Base-by-base conservation (phyloP, 2,797 vertebrate species). In the Philypnodon macrostomus region DNA sequence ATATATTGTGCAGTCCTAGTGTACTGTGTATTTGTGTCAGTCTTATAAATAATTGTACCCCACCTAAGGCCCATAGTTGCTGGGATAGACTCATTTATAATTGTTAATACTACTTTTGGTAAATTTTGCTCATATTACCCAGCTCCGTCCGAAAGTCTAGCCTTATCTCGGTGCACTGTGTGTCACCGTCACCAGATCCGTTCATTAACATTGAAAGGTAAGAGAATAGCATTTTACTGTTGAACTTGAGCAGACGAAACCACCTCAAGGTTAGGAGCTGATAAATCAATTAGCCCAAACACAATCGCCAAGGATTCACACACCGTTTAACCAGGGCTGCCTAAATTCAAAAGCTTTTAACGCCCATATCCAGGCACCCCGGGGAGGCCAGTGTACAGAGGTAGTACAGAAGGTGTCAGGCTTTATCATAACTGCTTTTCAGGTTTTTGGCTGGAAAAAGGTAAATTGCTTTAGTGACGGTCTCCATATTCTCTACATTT, bases 331-430 rank as follows among this genome's bases (percentile, higher is more conserved):
- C 52, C 39, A 47, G 62, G 73, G 33, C 8, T 10, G 3, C 1
- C 45, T 33, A 7, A 51, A 69, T 67, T 80, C 53, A 82, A 75
- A 74, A 47, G 40, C 63, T 68, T 67, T 76, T 58, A n/a, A n/a
- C n/a, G n/a, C n/a, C n/a, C n/a, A n/a, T n/a, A n/a, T n/a, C n/a
- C n/a, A n/a, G 61, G 45, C 24, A 33, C 40, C 51, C 55, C 23
- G 5, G 47, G 49, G 41, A 52, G 47, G 58, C 61, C 65, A 65
- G 46, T 2, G 1, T 70, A 60, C 38, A 34, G 44, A 23, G 48
- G 55, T 61, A 50, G 46, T 59, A 71, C 53, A 58, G 47, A 62
- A 16, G 63, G 63, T 64, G 65, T 73, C 18, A 3, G 27, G 60
- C 5, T 56, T 67, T 51, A 65, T 66, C 49, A 63, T 42, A 66